Conservation (phyloP, 1,140 invertebrate genomes). For the Pseudachorutes palmiensis region DNA sequence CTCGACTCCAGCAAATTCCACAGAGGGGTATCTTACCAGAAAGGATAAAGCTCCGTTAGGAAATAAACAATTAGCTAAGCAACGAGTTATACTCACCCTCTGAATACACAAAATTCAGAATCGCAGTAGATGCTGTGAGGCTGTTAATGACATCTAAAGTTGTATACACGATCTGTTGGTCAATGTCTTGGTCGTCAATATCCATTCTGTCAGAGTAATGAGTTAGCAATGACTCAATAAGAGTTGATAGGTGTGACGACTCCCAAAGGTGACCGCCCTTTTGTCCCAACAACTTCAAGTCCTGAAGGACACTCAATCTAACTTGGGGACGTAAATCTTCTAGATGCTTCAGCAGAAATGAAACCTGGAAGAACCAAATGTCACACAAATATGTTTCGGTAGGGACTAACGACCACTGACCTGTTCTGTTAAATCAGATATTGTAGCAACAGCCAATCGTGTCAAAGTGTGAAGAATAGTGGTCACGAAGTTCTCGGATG, state of each 20-base stretch:
- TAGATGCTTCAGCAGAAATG: slow-evolving; percentile 51
- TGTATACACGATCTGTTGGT: slow-evolving; percentile 23
- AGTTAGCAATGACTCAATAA: slow-evolving; percentile 50
- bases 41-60: slow-evolving; percentile 8
- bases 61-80: slow-evolving; percentile 1
- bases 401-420: slow-evolving; percentile 45
- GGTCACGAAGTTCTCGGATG: slow-evolving; percentile 75
- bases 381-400: too few relatives aligned
- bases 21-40: slow-evolving; percentile 45
- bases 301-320: slow-evolving; percentile 62
- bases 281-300: slow-evolving; percentile 65
- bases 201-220: slow-evolving; percentile 40
- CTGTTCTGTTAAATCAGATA: slow-evolving; percentile 83
- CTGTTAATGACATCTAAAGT: slow-evolving; percentile 33
- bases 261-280: slow-evolving; percentile 75
- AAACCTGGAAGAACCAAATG: slow-evolving; percentile 47
- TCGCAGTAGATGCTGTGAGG: slow-evolving; percentile 28
- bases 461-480: slow-evolving; percentile 81
- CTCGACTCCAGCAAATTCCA: slow-evolving; percentile 49
- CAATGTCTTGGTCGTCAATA: slow-evolving; percentile 16
- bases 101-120: slow-evolving; percentile 27
- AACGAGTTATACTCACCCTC: slow-evolving; percentile 18
- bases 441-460: slow-evolving; percentile 73
- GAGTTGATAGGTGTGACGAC: slow-evolving; percentile 54
- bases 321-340: slow-evolving; percentile 60